Evolutionary conservation across 2,797 vertebrate genomes (phyloP).

Genomic region (Arnoldichthys spilopterus): DNA sequence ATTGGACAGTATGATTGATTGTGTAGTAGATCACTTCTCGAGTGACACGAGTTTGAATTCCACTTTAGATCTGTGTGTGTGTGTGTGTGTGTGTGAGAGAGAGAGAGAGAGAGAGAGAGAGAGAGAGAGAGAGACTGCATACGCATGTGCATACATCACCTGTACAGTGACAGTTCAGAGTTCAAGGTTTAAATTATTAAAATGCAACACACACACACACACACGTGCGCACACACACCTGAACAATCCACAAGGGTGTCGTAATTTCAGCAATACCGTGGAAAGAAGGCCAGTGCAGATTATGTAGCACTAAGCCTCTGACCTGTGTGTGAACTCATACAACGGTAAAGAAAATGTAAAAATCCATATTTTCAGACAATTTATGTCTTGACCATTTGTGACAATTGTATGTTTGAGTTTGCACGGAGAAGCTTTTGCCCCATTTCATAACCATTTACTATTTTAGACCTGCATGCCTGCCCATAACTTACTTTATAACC

Average conservation of each 20-base stretch:
- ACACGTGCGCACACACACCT: background rate
- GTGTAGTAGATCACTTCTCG: constrained; percentile 54
- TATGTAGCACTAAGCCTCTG: background rate
- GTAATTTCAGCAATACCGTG: background rate
- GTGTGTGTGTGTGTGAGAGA: constrained; percentile 1
- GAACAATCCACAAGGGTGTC: background rate
- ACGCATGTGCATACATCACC: background rate
- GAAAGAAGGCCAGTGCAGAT: background rate
- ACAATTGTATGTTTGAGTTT: background rate
- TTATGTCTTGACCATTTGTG: background rate
- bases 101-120: background rate
- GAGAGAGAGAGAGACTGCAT: background rate
- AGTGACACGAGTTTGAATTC: constrained; percentile 51
- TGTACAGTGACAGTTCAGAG: constrained; percentile 12
- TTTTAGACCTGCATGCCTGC: background rate
- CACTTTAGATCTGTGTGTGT: constrained; percentile 44
- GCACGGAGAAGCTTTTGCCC: background rate
- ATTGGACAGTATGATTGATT: constrained; percentile 62
- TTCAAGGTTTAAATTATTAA: constrained; percentile 23
- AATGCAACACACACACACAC: constrained; percentile 9
- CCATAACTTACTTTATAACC: background rate
- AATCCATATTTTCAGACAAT: background rate
- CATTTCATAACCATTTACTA: background rate
- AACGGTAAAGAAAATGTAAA: background rate
- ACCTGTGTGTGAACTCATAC: constrained; percentile 21